These are phyloP conservation scores for Sarcophaga peregrina DNA, from an alignment of 1,140 invertebrate species.

Conservation along the genomic window DNA sequence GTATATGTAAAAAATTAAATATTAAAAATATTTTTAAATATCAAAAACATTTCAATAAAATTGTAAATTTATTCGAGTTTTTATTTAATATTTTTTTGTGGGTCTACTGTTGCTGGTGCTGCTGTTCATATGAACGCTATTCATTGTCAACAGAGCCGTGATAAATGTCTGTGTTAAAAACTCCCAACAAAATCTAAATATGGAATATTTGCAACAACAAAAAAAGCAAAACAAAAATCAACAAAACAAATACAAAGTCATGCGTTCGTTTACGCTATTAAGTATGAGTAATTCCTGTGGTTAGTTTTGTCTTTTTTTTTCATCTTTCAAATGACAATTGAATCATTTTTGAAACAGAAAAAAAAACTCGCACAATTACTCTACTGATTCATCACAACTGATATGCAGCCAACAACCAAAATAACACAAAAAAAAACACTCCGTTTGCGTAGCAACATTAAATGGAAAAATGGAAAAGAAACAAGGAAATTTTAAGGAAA, in stretches of 20 bases:
- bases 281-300: constrained; percentile 1
- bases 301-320: background rate
- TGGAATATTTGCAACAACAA: background rate
- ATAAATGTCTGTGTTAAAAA: background rate
- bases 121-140: background rate
- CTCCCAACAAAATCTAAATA: background rate
- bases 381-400: background rate
- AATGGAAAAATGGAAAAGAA: background rate
- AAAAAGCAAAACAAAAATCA: no score
- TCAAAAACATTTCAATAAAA: no score
- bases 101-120: background rate
- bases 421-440: background rate
- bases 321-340: background rate
- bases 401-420: background rate
- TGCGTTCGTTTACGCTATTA: background rate
- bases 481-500: background rate
- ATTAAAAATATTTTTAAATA: no score
- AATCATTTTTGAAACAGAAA: background rate
- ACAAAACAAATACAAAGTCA: no score
- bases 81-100: no score
- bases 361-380: background rate
- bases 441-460: background rate
- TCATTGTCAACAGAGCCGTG: background rate
- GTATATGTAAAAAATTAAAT: no score
- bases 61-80: no score